Evolutionary conservation across 2,113 vertebrate species (phyloP).

Genomic region (Opisthocomus hoazin): DNA sequence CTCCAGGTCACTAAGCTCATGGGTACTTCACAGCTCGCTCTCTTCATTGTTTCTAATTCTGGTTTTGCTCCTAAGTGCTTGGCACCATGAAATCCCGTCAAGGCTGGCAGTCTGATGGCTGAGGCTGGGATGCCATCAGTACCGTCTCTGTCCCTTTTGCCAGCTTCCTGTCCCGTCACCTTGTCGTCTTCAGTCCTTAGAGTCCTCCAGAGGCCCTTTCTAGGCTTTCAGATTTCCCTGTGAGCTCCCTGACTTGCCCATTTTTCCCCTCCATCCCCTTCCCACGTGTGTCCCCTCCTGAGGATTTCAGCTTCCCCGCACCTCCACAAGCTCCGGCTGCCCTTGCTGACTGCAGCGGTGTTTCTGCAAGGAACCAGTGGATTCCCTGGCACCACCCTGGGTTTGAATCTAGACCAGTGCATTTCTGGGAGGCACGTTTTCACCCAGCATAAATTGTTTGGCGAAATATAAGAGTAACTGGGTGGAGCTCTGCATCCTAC

Average conservation of each 20-base stretch:
- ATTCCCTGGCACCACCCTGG: not conserved
- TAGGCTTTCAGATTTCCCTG: not conserved
- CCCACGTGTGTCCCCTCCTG: not conserved
- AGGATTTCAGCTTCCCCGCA: not conserved
- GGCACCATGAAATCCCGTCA: not conserved
- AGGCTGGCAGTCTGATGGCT: not conserved
- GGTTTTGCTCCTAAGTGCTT: not conserved
- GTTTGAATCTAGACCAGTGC: not conserved
- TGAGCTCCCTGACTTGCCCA: not conserved
- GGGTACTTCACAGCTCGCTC: not conserved
- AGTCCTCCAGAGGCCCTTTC: not conserved
- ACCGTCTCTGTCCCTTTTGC: not conserved
- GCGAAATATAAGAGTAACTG: not conserved
- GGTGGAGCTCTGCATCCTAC: not conserved
- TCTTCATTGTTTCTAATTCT: not conserved
- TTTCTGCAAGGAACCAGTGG: not conserved
- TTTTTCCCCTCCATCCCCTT: not conserved
- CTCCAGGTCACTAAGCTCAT: not conserved
- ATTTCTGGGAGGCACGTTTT: not conserved
- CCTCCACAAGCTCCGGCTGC: not conserved
- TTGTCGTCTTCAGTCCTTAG: not conserved
- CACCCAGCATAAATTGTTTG: not conserved
- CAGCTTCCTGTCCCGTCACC: fast-evolving
- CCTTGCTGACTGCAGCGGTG: not conserved
- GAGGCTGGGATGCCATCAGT: not conserved